Percentiles rank a stretch among this genome's conserved stretches.
These are phyloP conservation scores for Asobara japonica DNA, from an alignment of 1,140 invertebrate species.

Conservation along the genomic window DNA sequence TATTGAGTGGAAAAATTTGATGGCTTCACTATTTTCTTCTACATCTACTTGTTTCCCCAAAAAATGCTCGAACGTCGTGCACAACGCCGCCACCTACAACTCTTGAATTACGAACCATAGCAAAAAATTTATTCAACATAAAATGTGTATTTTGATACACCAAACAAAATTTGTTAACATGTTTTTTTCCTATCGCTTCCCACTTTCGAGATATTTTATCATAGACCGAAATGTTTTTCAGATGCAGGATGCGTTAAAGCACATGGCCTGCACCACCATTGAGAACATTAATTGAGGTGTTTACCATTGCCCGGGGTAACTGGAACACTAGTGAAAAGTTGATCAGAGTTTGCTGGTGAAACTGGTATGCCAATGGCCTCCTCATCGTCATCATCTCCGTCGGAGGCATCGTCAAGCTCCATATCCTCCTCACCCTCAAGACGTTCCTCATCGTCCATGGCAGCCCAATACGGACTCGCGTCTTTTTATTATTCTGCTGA, in stretches of 20 bases:
- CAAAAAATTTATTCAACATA: no score
- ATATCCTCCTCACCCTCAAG: conserved; percentile 66
- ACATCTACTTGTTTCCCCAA: conserved; percentile 2
- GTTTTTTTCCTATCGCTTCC: no score
- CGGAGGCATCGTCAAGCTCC: conserved; percentile 65
- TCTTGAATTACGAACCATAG: no score
- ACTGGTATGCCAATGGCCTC: conserved; percentile 61
- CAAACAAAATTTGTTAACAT: no score
- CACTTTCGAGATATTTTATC: no score
- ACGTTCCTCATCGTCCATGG: conserved; percentile 65
- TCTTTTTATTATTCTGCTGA: conserved; percentile 39
- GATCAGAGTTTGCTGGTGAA: conserved; percentile 63
- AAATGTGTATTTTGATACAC: no score
- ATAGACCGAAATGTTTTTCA: no score
- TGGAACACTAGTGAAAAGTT: conserved; percentile 53
- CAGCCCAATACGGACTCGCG: conserved; percentile 45
- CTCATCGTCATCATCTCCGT: conserved; percentile 64
- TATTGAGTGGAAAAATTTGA: no score
- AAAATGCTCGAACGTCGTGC: background rate
- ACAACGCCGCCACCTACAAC: no score
- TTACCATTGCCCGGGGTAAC: conserved; percentile 57
- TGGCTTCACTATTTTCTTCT: conserved; percentile 13
- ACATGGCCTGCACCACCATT: no score
- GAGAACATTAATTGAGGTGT: conserved; percentile 34
- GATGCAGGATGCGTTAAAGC: no score